Base-by-base conservation (phyloP, 2,888 invertebrate species). In the Nowickia ferox region DNA sequence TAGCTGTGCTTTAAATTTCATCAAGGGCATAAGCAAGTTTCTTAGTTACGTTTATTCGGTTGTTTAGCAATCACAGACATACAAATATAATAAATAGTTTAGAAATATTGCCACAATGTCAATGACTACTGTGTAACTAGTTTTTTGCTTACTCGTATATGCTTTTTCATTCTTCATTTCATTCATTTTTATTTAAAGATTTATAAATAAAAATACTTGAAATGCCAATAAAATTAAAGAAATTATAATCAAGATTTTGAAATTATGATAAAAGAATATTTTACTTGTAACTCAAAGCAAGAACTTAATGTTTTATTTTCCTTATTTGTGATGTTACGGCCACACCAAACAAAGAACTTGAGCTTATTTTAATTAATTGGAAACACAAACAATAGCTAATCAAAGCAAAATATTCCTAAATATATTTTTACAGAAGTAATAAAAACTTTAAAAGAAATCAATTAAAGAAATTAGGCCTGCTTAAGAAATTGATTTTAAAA, bases 111-210 rank as follows among this genome's bases (percentile, higher is more conserved):
- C 44, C 55, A 17, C 80, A 63, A 79, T 76, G 82, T 81, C 79
- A 76, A 68, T 55, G 59, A 80, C 76, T 83, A 83, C 86, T 79
- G 79, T 72, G 83, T 76, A 83, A 80, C 83, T 68, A 80, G 86
- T 86, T 80, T 63, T 59, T 42, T 51, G 1, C 15, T 55, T 30
- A n/a, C 11, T 55, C 13, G 1, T n/a, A 10, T 15, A 19, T 0
- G 30, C 30, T 30, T 30, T 30, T 30, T 30, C 30, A 30, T 44
- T 13, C 30, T 8, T 61, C n/a, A n/a, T n/a, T n/a, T n/a, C n/a
- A n/a, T 30, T 51, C 13, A 10, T 19, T 38, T 74, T 15, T n/a
- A 66, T 76, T 51, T 48, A 17, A 22, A 72, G 61, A 80, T 80
- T 83, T 86, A 80, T 83, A 46, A 42, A 76, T 63, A 63, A 51